phyloP scores from a whole-genome alignment of 2,888 invertebrate genomes.

The Sarcophaga caerulescens region DNA sequence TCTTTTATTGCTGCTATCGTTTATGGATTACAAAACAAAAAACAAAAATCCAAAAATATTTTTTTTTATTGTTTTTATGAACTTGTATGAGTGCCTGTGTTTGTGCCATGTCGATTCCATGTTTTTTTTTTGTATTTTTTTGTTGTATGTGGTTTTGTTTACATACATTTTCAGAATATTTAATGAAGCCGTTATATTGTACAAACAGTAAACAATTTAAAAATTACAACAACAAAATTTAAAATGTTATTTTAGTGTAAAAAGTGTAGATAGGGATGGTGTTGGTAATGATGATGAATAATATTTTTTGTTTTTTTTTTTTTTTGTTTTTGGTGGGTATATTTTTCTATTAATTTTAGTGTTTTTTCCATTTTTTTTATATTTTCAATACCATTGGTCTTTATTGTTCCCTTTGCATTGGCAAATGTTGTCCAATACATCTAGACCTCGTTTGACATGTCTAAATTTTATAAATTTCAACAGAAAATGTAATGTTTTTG shows the following conservation, averaged over 20 bases:
- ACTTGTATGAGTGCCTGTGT: background rate
- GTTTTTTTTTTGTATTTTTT: background rate
- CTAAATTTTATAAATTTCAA: too few species aligned
- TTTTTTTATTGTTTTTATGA: background rate
- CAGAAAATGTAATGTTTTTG: too few species aligned
- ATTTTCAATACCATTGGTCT: conserved; percentile 25
- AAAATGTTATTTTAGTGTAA: conserved; percentile 50
- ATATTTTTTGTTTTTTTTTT: background rate
- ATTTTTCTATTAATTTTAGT: too few species aligned
- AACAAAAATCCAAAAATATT: background rate
- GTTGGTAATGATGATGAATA: conserved; percentile 30
- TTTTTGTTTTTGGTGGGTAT: background rate
- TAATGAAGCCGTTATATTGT: conserved; percentile 61
- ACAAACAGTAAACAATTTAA: conserved; percentile 53
- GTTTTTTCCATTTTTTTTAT: too few species aligned
- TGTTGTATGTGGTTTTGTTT: conserved; percentile 27
- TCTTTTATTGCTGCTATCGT: background rate
- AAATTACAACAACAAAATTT: too few species aligned
- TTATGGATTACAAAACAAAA: background rate
- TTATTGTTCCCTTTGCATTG: conserved; percentile 45
- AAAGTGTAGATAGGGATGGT: conserved; percentile 30
- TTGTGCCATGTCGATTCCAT: background rate
- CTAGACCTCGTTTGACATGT: background rate
- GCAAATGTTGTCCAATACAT: background rate
- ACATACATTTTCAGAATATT: conserved; percentile 58